A percentile compares a stretch with the other conserved stretches of the same genome.
These are phyloP conservation scores for Vespertilio murinus DNA, from an alignment of 2,797 vertebrate genomes.

Conservation along the genomic window DNA sequence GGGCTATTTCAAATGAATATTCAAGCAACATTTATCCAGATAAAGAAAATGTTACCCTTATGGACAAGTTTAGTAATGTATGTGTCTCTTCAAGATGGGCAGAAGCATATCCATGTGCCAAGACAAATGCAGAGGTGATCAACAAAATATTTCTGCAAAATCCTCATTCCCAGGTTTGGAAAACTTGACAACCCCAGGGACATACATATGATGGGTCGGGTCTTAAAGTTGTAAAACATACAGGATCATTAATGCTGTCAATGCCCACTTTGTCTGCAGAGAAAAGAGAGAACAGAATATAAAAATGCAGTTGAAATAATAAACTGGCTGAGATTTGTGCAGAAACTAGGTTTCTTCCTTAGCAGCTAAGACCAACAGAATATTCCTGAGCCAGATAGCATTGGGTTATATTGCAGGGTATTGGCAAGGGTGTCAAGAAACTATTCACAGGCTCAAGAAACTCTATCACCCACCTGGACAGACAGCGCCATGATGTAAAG, in stretches of 20 bases:
- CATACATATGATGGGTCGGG: not conserved
- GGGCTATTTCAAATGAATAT: not conserved
- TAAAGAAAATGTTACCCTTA: not conserved
- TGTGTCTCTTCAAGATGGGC: not conserved
- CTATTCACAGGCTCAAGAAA: not conserved
- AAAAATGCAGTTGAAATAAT: not conserved
- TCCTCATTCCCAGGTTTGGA: not conserved
- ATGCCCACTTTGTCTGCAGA: not conserved
- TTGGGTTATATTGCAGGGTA: not conserved
- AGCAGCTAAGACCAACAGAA: not conserved
- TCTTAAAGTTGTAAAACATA: not conserved
- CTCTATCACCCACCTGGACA: not conserved
- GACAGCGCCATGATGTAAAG: not conserved
- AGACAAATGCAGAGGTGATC: not conserved
- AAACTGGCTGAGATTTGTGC: not conserved
- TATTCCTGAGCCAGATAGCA: not conserved
- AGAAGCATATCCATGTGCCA: not conserved
- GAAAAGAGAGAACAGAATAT: not conserved
- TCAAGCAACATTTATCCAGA: slow-evolving; percentile 15
- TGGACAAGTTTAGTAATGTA: not conserved
- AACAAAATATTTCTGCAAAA: not conserved
- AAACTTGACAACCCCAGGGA: not conserved
- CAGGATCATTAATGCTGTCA: not conserved
- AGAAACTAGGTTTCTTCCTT: slow-evolving; percentile 11
- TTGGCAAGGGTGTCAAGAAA: not conserved